Evolutionary conservation across 2,888 invertebrate genomes (phyloP), one percentile per base, ranked within the genome.

Genomic region (Pollenia amentaria): DNA sequence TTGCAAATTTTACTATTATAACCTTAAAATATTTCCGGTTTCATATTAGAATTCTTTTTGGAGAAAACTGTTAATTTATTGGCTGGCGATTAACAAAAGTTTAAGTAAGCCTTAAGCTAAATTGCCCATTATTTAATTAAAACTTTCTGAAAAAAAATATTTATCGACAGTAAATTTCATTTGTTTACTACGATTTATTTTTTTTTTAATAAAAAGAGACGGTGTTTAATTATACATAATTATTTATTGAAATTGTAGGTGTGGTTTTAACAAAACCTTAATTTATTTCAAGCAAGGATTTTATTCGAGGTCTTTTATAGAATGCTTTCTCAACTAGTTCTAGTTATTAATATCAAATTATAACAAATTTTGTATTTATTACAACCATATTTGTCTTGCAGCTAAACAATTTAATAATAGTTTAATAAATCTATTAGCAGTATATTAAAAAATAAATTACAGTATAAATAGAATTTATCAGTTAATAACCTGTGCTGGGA

Each of bases 331-430:
- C 8, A 16, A 44, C 40, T 14, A n/a, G 29, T 60, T 60, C 16
- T 3, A 51, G 9, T 16, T 16, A 51, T 9, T 51, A 51, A 21
- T 60, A 44, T 48, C 67, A 67, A 51, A 38, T 29, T 67, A 51
- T 53, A 29, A 18, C 14, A 73, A 73, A 60, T 55, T 57, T 10
- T 29, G 64, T 55, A 51, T 80, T 65, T 73, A 67, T 80, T 48
- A 65, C 46, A 44, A 46, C 72, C 80, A 80, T 80, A 65, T 73
- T 73, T 73, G 70, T 53, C 62, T 42, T 57, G n/a, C 18, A 51
- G 21, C 53, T 77, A 42, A 42, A 42, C 11, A 55, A 55, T 10
- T 29, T 18, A 55, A 44, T 44, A 46, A 65, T 65, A 21, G 46
- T 16, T 57, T 64, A 72, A 80, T 80, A 80, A 80, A 80, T 16